Evolutionary conservation across 2,797 vertebrate species (phyloP).

Genomic region (Dendrocincla tyrannina): DNA sequence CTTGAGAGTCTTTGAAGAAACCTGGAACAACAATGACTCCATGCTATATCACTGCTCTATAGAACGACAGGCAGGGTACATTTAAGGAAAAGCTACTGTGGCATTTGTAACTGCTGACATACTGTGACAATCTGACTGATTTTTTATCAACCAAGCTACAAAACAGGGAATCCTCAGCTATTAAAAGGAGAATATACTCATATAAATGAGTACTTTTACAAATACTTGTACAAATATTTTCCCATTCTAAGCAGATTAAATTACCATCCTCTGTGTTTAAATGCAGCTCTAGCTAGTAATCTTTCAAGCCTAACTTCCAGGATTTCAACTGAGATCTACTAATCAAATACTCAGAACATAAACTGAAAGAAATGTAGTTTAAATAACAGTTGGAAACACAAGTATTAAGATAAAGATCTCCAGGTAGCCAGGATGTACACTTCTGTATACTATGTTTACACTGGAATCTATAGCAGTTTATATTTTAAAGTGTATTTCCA

Average conservation of each 20-base stretch:
- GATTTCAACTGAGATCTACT: background rate
- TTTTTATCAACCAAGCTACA: background rate
- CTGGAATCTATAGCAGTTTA: background rate
- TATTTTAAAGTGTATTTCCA: background rate
- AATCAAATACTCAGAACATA: background rate
- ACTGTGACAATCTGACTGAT: background rate
- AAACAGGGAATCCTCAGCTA: background rate
- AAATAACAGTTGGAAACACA: background rate
- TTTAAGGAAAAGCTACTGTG: background rate
- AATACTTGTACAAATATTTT: background rate
- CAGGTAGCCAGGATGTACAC: background rate
- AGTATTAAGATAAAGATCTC: background rate
- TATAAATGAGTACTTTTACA: background rate
- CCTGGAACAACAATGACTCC: background rate
- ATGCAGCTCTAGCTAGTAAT: background rate
- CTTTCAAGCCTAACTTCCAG: background rate
- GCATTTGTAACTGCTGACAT: background rate
- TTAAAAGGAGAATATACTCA: background rate
- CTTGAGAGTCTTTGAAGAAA: background rate
- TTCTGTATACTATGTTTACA: background rate
- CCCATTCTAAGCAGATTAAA: background rate
- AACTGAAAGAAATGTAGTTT: background rate
- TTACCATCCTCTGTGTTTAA: background rate
- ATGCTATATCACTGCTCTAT: background rate
- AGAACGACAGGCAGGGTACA: background rate